Percentiles rank a stretch among this genome's conserved stretches.
phyloP scores from a whole-genome alignment of 2,113 vertebrate species.

The Ciconia stormi region DNA sequence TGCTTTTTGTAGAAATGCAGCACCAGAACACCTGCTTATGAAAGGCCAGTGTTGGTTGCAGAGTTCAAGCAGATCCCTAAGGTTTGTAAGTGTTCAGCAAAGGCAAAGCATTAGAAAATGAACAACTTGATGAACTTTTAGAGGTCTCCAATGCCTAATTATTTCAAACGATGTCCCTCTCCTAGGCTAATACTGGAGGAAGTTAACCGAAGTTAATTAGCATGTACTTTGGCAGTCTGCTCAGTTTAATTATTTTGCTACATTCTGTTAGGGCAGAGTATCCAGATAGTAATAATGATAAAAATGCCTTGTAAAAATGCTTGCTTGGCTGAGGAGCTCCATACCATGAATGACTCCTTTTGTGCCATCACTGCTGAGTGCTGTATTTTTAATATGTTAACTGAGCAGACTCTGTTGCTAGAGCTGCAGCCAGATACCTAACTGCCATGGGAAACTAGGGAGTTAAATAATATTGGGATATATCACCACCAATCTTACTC shows the following conservation, averaged over 20 bases:
- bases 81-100: neutral
- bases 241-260: slow-evolving; percentile 42
- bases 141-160: slow-evolving; percentile 14
- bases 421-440: neutral
- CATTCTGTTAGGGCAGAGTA: neutral
- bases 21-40: neutral
- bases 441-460: neutral
- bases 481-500: neutral
- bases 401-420: neutral
- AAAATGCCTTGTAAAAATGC: neutral
- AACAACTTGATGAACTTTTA: neutral
- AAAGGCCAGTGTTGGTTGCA: neutral
- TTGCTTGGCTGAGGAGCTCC: neutral
- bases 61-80: neutral
- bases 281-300: neutral
- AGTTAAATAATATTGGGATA: neutral
- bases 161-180: neutral
- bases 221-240: slow-evolving; percentile 4
- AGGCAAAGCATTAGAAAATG: neutral
- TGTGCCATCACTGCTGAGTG: neutral
- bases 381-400: neutral
- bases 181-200: neutral
- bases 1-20: neutral
- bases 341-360: neutral
- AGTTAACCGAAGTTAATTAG: slow-evolving; percentile 52